Evolutionary conservation across 1,140 invertebrate genomes (phyloP).

Genomic region (Meloidogyne exigua): DNA sequence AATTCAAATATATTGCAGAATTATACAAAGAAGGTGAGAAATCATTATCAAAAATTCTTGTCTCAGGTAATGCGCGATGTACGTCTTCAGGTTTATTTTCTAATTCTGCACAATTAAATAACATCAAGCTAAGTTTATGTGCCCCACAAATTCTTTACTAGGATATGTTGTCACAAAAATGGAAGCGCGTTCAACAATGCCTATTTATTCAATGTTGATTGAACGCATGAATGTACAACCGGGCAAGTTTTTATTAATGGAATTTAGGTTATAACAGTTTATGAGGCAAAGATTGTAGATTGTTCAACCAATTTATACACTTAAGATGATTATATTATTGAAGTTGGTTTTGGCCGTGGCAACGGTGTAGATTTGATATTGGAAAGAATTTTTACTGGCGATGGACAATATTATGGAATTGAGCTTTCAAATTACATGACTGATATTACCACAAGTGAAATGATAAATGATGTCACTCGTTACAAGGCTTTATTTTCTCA

Average conservation of each 20-base stretch:
- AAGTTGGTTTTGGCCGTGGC: constrained; percentile 46
- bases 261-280: too few species aligned
- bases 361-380: constrained; percentile 23
- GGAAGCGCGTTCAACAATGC: not conserved
- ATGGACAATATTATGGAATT: constrained; percentile 32
- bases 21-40: not conserved
- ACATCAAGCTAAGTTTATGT: not conserved
- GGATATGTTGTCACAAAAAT: not conserved
- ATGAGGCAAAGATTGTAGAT: not conserved
- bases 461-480: not conserved
- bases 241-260: not conserved
- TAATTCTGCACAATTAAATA: not conserved
- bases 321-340: constrained; percentile 42
- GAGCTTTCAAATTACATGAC: constrained; percentile 36
- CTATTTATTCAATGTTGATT: constrained; percentile 2
- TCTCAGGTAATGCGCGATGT: not conserved
- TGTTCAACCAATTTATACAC: not conserved
- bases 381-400: constrained; percentile 30
- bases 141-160: not conserved
- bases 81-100: not conserved
- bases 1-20: not conserved
- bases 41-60: not conserved
- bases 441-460: constrained; percentile 3
- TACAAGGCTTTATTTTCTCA: constrained; percentile 12
- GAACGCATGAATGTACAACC: not conserved